These are phyloP conservation scores for Eumacrocentrus americanus DNA, from an alignment of 2,888 invertebrate genomes.

Conservation along the genomic window DNA sequence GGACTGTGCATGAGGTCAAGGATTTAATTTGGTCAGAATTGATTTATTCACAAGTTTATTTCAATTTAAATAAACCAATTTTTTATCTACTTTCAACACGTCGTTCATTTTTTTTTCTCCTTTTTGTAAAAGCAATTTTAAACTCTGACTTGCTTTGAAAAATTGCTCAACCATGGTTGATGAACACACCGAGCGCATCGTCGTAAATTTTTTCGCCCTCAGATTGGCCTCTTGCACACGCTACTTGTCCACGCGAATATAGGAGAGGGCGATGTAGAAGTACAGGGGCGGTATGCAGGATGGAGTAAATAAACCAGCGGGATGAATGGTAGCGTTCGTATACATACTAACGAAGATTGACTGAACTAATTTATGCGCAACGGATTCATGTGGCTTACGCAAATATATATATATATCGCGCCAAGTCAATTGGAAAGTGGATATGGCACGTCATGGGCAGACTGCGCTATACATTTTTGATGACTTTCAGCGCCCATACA, in stretches of 20 bases:
- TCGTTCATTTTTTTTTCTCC: too few species aligned
- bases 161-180: background rate
- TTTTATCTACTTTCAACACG: too few species aligned
- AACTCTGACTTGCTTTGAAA: conserved; percentile 5
- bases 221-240: conserved; percentile 8
- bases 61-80: background rate
- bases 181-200: conserved; percentile 2
- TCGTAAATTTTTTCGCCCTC: conserved; percentile 24
- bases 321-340: conserved; percentile 27
- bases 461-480: too few species aligned
- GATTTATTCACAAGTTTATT: conserved; percentile 26
- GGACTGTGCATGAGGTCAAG: conserved; percentile 44
- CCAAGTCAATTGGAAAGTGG: conserved; percentile 14
- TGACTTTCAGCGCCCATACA: too few species aligned
- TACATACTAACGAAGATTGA: conserved; percentile 29
- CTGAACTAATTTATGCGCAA: conserved; percentile 26
- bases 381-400: background rate
- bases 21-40: conserved; percentile 47
- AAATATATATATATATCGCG: conserved; percentile 11
- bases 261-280: background rate
- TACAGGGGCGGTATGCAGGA: background rate
- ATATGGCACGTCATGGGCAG: conserved; percentile 6
- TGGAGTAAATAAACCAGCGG: conserved; percentile 21
- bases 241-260: background rate
- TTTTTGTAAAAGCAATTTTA: background rate